phyloP scores from a whole-genome alignment of 2,797 vertebrate species.

The Pseudotriccus pelzelni region DNA sequence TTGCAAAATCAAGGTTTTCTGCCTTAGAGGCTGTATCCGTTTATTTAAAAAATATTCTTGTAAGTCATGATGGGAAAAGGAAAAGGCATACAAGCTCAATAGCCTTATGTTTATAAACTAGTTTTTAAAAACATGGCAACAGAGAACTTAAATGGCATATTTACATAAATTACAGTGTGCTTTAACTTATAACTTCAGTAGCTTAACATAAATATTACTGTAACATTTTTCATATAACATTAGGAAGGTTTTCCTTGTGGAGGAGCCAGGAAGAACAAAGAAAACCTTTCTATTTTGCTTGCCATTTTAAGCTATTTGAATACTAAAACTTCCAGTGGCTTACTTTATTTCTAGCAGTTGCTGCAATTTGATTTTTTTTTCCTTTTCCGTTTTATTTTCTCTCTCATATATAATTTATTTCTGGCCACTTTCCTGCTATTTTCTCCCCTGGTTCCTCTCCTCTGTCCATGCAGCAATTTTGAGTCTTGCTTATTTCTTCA shows the following conservation, averaged over 20 bases:
- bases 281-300: fast-evolving
- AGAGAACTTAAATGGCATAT: neutral
- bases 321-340: neutral
- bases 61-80: neutral
- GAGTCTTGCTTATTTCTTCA: neutral
- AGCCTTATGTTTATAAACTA: neutral
- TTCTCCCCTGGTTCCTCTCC: neutral
- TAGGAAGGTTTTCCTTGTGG: neutral
- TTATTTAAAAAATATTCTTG: neutral
- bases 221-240: neutral
- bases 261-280: neutral
- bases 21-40: neutral
- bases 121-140: neutral
- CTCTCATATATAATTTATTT: neutral
- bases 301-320: neutral
- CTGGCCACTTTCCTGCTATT: neutral
- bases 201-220: neutral
- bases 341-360: neutral
- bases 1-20: neutral
- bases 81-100: neutral
- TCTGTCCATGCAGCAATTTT: neutral
- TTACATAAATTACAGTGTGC: neutral
- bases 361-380: neutral
- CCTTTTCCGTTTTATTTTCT: neutral
- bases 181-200: neutral